A percentile compares a stretch with the other conserved stretches of the same genome.
These are phyloP conservation scores for Leptestheria dahalacensis DNA, from an alignment of 1,140 invertebrate genomes.

Conservation along the genomic window DNA sequence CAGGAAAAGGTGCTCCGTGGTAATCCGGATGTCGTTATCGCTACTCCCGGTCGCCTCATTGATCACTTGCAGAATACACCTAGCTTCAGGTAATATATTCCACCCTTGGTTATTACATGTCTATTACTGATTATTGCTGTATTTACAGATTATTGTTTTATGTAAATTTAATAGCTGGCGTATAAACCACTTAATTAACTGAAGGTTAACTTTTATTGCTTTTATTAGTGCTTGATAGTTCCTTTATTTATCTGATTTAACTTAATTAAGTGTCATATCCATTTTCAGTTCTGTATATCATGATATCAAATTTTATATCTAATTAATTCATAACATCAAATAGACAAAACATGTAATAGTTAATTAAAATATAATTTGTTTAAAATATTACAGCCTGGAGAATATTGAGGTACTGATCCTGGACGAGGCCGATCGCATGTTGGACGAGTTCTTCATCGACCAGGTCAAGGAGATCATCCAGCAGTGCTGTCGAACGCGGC, in stretches of 20 bases:
- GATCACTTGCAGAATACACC: conserved; percentile 95
- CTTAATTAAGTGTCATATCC: too few species aligned
- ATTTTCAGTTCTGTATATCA: too few species aligned
- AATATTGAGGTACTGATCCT: conserved; percentile 87
- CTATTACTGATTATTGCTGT: too few species aligned
- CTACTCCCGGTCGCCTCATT: conserved; percentile 91
- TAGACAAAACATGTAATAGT: too few species aligned
- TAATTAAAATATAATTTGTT: background rate
- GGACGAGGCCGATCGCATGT: conserved; percentile 93
- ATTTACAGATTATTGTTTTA: too few species aligned
- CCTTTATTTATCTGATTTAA: too few species aligned
- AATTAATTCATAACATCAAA: too few species aligned
- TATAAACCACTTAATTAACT: too few species aligned
- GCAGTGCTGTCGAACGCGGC: conserved; percentile 78
- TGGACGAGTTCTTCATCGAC: conserved; percentile 95
- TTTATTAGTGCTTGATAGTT: too few species aligned
- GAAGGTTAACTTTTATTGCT: too few species aligned
- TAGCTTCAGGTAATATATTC: conserved; percentile 48
- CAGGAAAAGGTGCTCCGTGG: conserved; percentile 76
- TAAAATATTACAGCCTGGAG: conserved; percentile 37
- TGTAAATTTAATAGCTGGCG: too few species aligned
- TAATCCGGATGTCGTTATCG: conserved; percentile 93
- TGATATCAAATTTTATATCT: too few species aligned
- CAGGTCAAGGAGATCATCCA: conserved; percentile 94
- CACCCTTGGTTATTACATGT: background rate